These are phyloP conservation scores for Formica aserva DNA, from an alignment of 2,888 invertebrate genomes.

Conservation along the genomic window DNA sequence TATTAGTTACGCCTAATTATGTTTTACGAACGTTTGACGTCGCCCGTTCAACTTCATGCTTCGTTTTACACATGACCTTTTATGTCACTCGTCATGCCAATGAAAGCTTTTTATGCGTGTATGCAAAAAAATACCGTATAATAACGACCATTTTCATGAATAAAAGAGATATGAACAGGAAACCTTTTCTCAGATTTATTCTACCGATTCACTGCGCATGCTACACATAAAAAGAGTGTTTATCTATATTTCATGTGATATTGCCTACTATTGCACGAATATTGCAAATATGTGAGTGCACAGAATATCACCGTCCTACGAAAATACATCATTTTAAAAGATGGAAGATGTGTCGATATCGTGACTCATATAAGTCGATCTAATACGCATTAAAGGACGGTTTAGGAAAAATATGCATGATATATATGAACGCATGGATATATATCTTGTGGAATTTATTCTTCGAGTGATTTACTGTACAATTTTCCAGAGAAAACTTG, in stretches of 20 bases:
- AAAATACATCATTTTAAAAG: not conserved
- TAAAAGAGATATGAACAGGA: not conserved
- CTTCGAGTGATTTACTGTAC: not conserved
- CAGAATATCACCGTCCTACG: not conserved
- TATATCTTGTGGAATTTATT: not conserved
- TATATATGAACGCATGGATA: not conserved
- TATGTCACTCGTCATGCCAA: not conserved
- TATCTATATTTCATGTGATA: not conserved
- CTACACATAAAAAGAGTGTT: not conserved
- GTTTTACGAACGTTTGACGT: constrained; percentile 25
- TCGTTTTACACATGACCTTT: not conserved
- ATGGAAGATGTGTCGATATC: not conserved
- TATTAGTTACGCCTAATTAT: constrained; percentile 24
- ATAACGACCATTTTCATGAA: not conserved
- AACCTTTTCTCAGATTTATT: constrained; percentile 21
- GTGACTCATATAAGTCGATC: not conserved
- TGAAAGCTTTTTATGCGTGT: not conserved
- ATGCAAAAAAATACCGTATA: not conserved
- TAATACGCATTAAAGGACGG: not conserved
- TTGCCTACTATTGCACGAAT: not conserved
- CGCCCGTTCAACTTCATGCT: constrained; percentile 3
- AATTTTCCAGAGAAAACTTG: not conserved
- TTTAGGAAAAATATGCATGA: not conserved
- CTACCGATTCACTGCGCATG: not conserved
- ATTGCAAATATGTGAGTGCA: not conserved